Conservation (phyloP, 2,888 invertebrate species). For the Athalia cordata region DNA sequence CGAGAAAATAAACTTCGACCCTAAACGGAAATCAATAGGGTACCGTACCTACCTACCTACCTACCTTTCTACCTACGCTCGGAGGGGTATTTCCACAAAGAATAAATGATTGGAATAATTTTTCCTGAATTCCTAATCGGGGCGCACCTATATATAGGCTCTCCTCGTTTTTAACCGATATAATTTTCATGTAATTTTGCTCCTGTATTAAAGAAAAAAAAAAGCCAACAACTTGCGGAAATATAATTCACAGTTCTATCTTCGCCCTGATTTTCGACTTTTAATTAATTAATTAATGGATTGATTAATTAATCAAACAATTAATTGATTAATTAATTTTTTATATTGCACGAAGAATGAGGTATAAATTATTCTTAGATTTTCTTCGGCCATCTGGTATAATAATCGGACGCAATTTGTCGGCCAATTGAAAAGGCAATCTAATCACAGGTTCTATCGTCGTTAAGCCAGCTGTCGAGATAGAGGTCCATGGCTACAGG, state of each 20-base stretch:
- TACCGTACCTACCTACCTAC: too few relatives aligned
- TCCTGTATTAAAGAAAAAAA: too few relatives aligned
- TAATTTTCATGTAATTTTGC: too few relatives aligned
- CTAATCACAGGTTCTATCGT: slow-evolving; percentile 42
- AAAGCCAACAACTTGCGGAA: too few relatives aligned
- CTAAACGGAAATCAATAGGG: slow-evolving; percentile 31
- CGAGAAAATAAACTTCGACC: slow-evolving; percentile 7
- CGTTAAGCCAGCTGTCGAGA: slow-evolving; percentile 36
- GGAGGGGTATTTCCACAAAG: slow-evolving; percentile 1
- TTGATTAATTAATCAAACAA: not conserved
- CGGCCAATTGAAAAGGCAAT: slow-evolving; percentile 44
- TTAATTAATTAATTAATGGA: not conserved
- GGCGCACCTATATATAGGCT: not conserved
- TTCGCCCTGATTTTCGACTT: not conserved
- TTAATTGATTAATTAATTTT: not conserved
- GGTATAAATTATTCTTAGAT: slow-evolving; percentile 27
- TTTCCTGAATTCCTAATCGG: slow-evolving; percentile 25
- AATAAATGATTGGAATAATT: slow-evolving; percentile 37
- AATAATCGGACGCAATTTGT: slow-evolving; percentile 36
- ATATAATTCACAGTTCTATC: too few relatives aligned
- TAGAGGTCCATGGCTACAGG: not conserved
- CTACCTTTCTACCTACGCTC: not conserved
- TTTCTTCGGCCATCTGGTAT: slow-evolving; percentile 27
- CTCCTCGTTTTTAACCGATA: too few relatives aligned
- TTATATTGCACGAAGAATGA: not conserved